Conservation (phyloP, 2,797 vertebrate species). For the Gallinago solitaria region DNA sequence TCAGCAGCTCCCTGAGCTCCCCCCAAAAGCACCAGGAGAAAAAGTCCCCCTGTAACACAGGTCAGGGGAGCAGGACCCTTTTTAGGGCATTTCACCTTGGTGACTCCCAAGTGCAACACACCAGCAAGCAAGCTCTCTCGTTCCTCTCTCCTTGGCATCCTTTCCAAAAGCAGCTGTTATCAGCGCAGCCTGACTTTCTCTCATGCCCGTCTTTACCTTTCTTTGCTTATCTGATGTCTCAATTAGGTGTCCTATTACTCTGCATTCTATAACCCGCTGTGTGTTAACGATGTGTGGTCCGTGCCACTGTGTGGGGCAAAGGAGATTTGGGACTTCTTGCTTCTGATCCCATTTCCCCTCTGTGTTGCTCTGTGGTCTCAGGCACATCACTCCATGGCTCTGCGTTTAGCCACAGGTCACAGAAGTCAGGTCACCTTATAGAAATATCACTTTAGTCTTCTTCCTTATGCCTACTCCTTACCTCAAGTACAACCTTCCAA, state of each 20-base stretch:
- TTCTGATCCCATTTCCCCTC: not conserved
- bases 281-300: not conserved
- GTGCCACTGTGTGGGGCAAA: not conserved
- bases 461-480: not conserved
- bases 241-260: not conserved
- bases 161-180: not conserved
- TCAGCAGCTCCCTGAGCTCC: not conserved
- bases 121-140: accelerated
- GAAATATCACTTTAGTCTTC: not conserved
- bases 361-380: not conserved
- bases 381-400: not conserved
- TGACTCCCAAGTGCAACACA: not conserved
- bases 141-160: not conserved
- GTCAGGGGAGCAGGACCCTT: not conserved
- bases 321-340: not conserved
- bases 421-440: not conserved
- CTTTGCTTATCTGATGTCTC: constrained; percentile 16
- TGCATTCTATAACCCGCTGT: not conserved
- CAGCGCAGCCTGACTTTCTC: not conserved
- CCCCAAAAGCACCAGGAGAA: no score
- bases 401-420: not conserved
- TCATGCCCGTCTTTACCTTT: not conserved
- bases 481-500: not conserved
- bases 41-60: not conserved
- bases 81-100: not conserved